Base-by-base conservation (phyloP, 1,140 invertebrate species). In the Drosophila cardini region DNA sequence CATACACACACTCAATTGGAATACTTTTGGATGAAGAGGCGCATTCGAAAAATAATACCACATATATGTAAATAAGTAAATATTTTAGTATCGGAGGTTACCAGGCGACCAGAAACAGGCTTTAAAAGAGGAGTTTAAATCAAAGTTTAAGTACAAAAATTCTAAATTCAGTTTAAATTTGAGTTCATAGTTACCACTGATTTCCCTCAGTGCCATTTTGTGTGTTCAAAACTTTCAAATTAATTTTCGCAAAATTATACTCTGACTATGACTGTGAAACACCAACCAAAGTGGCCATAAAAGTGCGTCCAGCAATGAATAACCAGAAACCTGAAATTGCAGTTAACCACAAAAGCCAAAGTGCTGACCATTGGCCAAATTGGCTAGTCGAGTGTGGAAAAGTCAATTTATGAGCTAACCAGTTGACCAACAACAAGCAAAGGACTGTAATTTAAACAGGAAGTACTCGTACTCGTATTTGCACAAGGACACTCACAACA, bases 1-100 rank as follows among this genome's bases (percentile, higher is more conserved):
- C 60, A 79, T 43, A 45, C 34, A 68, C 13, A 50, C 11, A 11
- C 45, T 30, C 18, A 50, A 13, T 53, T 18, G 36, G 56, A 69
- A 73, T 32, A 57, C 40, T 53, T 10, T 74, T 82, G 82, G 82
- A 85, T 86, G 82, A 85, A 86, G 82, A 86, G 82, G 82, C 57
- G 67, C 82, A 87, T 82, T 60, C 46, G 21, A 26, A 26, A 87
- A 82, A 62, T 50, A 76, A 63, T 52, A 65, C 67, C 73, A 78
- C 3, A 26, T 26, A 4, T 26, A 26, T 62, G 58, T 6, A 64
- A 65, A 52, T 45, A 72, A 15, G 38, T 72, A 60, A 50, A 72
- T 26, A 26, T 26, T 26, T 26, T 26, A 26, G 5, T 1, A 40
- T 18, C 69, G 65, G 58, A 78, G 56, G 63, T 75, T 48, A 53